phyloP scores from a whole-genome alignment of 2,888 invertebrate genomes.

The Sycophila texana region DNA sequence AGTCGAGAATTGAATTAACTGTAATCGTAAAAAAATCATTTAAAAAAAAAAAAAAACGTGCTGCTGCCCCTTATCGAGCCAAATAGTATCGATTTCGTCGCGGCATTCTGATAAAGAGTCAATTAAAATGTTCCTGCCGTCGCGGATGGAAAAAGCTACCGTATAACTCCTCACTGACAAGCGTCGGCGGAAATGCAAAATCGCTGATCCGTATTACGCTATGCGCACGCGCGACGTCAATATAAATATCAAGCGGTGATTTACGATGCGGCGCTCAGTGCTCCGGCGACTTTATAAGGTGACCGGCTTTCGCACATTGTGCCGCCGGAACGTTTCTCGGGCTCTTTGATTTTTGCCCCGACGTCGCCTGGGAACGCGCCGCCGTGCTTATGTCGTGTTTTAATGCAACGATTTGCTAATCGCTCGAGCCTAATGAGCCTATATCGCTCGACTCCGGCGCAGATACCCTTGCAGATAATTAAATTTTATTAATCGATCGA shows the following conservation, averaged over 20 bases:
- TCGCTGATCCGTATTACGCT: slow-evolving; percentile 12
- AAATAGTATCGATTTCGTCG: background rate
- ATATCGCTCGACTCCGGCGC: too few relatives aligned
- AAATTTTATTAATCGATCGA: too few relatives aligned
- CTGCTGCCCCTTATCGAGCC: too few relatives aligned
- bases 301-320: background rate
- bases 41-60: too few relatives aligned
- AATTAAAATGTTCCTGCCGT: slow-evolving; percentile 40
- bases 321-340: too few relatives aligned
- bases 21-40: too few relatives aligned
- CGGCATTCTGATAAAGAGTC: slow-evolving; percentile 50
- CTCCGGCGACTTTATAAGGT: background rate
- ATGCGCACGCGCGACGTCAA: background rate
- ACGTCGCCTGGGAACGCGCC: background rate
- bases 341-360: background rate
- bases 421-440: too few relatives aligned
- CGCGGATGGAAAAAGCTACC: background rate
- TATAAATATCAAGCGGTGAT: background rate
- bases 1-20: background rate
- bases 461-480: too few relatives aligned
- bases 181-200: slow-evolving; percentile 52
- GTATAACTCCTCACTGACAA: slow-evolving; percentile 1
- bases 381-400: background rate
- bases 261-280: slow-evolving; percentile 27
- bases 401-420: slow-evolving; percentile 11